Evolutionary conservation across 2,113 vertebrate genomes (phyloP).

Genomic region (Eudyptes chrysolophus): DNA sequence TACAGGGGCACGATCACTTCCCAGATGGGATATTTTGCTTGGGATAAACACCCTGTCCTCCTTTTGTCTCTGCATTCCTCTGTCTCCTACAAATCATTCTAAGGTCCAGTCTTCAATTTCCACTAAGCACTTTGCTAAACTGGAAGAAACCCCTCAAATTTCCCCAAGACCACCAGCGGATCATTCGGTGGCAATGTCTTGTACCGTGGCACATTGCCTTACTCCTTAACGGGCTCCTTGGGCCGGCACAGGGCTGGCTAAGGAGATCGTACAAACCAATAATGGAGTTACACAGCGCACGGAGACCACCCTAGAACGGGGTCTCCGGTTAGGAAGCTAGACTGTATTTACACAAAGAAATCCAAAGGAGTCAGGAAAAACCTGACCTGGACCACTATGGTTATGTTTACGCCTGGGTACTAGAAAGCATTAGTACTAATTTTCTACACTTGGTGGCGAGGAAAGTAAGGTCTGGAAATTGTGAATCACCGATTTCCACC

Average conservation of each 20-base stretch:
- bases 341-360: neutral
- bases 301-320: neutral
- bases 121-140: neutral
- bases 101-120: neutral
- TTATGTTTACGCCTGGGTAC: neutral
- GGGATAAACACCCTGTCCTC: neutral
- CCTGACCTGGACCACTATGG: neutral
- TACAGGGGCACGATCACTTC: no score
- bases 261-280: accelerated
- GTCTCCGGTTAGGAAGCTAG: neutral
- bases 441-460: neutral
- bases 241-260: neutral
- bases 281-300: accelerated
- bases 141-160: neutral
- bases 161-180: no score
- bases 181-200: no score
- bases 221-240: neutral
- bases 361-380: neutral
- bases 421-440: neutral
- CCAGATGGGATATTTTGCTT: neutral
- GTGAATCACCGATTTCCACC: neutral
- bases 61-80: no score
- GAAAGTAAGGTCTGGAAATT: neutral
- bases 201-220: no score
- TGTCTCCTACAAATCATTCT: neutral